Conservation (phyloP, 2,888 invertebrate species). For the Drosophila histrio region DNA sequence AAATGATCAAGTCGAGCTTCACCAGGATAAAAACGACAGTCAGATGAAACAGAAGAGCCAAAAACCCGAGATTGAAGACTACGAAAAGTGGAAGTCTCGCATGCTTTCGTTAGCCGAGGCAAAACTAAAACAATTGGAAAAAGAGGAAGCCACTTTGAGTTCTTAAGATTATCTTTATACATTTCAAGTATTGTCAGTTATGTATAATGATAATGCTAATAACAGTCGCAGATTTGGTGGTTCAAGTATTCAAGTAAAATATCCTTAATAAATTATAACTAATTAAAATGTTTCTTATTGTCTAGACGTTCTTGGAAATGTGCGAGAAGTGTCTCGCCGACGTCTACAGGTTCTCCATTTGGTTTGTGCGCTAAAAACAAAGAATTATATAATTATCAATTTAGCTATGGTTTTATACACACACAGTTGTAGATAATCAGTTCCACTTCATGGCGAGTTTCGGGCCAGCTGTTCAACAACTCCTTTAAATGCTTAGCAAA, state of each 20-base stretch:
- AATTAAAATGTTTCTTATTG: constrained; percentile 1
- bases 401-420: constrained; percentile 8
- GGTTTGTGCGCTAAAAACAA: constrained; percentile 58
- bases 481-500: constrained; percentile 74
- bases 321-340: constrained; percentile 63
- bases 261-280: background rate
- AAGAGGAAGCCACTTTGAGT: background rate
- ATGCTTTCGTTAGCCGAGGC: constrained; percentile 84
- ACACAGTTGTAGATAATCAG: constrained; percentile 77
- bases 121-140: constrained; percentile 76
- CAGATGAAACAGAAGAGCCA: constrained; percentile 18
- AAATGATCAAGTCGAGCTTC: constrained; percentile 50
- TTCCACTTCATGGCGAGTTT: constrained; percentile 72
- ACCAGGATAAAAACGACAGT: constrained; percentile 26
- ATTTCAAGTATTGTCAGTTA: background rate
- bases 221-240: background rate
- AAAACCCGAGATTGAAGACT: constrained; percentile 85
- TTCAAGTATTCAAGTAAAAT: background rate
- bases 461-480: constrained; percentile 69
- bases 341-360: constrained; percentile 65
- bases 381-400: background rate
- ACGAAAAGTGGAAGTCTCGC: constrained; percentile 87
- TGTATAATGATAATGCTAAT: background rate
- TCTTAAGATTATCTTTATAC: background rate
- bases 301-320: constrained; percentile 17